Conservation (phyloP, 1,140 invertebrate species). For the Aphaenogaster rudis region DNA sequence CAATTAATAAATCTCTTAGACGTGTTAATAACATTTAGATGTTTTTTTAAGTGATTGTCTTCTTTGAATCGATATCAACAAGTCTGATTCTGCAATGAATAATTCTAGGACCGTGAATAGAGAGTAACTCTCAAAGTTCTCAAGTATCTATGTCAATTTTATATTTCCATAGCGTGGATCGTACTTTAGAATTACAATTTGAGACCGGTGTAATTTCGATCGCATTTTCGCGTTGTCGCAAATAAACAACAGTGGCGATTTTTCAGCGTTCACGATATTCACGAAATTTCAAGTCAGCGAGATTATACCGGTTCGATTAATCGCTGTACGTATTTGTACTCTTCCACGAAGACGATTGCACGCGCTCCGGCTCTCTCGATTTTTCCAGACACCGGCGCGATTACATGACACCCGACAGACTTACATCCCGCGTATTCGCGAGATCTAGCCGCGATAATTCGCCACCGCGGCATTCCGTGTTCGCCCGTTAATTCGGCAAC, state of each 20-base stretch:
- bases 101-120: background rate
- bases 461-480: background rate
- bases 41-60: slow-evolving; percentile 10
- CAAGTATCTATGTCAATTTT: slow-evolving; percentile 40
- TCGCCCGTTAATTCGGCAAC: slow-evolving; percentile 1
- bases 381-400: background rate
- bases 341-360: background rate
- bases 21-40: slow-evolving; percentile 7
- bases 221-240: background rate
- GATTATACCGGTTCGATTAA: background rate
- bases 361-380: background rate
- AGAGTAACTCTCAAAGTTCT: background rate
- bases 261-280: background rate
- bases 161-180: background rate
- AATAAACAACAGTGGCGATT: background rate
- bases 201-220: background rate
- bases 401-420: background rate
- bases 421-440: background rate
- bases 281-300: background rate
- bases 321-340: slow-evolving; percentile 1
- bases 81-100: slow-evolving; percentile 15
- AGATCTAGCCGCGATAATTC: background rate
- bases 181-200: background rate
- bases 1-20: slow-evolving; percentile 4
- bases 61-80: slow-evolving; percentile 4